A percentile compares a stretch with the other conserved stretches of the same genome.
phyloP scores from a whole-genome alignment of 2,888 invertebrate species.

The Lysandra coridon region DNA sequence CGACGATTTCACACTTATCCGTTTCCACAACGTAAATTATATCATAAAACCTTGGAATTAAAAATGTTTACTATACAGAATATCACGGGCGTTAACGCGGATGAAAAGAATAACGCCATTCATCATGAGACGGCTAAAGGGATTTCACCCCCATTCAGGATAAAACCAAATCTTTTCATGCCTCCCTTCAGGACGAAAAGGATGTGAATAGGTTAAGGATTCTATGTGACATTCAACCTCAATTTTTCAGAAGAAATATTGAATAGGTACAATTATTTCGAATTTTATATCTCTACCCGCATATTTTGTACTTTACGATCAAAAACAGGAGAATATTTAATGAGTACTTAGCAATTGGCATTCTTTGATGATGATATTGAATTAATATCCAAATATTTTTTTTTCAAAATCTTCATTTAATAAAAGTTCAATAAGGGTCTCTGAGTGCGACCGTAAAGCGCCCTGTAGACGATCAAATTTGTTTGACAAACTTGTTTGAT shows the following conservation, averaged over 20 bases:
- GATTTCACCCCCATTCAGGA: slow-evolving; percentile 64
- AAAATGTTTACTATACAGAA: slow-evolving; percentile 43
- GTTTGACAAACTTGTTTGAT: no score
- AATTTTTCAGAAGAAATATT: slow-evolving; percentile 33
- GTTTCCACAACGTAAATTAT: not conserved
- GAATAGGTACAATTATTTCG: not conserved
- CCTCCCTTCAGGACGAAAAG: slow-evolving; percentile 52
- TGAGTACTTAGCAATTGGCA: not conserved
- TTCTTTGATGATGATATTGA: no score
- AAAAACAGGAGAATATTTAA: not conserved
- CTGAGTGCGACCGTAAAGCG: no score
- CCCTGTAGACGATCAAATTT: no score
- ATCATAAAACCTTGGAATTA: slow-evolving; percentile 10
- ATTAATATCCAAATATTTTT: no score
- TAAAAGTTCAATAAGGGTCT: no score
- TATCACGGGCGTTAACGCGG: slow-evolving; percentile 64
- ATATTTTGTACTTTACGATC: not conserved
- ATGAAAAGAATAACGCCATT: slow-evolving; percentile 73
- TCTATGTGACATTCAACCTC: slow-evolving; percentile 47
- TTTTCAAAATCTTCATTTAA: no score
- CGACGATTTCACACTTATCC: not conserved
- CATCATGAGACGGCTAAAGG: slow-evolving; percentile 70
- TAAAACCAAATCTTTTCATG: slow-evolving; percentile 69
- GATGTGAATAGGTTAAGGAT: slow-evolving; percentile 42
- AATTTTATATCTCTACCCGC: not conserved